A percentile compares a stretch with the other conserved stretches of the same genome.
phyloP scores from a whole-genome alignment of 2,888 invertebrate species.

The Lordiphosa fenestrarum region DNA sequence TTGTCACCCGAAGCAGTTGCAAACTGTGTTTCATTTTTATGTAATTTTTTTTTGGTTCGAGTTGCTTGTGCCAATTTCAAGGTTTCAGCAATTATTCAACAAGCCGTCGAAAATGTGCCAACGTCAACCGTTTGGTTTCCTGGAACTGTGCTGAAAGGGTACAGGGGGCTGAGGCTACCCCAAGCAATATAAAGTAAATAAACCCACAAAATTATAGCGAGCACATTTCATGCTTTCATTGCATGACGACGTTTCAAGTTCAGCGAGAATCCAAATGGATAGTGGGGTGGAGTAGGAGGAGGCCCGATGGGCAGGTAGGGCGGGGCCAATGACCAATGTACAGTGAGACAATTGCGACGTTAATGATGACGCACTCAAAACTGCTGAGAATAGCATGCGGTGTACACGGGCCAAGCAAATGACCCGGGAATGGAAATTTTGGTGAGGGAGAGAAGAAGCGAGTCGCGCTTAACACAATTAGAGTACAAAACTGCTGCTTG shows the following conservation, averaged over 20 bases:
- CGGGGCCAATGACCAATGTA: conserved; percentile 50
- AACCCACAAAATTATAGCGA: conserved; percentile 21
- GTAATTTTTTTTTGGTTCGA: conserved; percentile 36
- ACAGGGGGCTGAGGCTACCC: background rate
- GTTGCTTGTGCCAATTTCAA: conserved; percentile 44
- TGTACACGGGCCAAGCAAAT: conserved; percentile 8
- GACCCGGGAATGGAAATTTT: conserved; percentile 17
- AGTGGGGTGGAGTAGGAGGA: background rate
- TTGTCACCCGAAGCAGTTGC: conserved; percentile 7
- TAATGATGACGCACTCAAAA: conserved; percentile 26
- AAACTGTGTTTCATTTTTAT: conserved; percentile 17
- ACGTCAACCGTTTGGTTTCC: conserved; percentile 47
- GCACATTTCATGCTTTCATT: conserved; percentile 51
- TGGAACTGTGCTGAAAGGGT: conserved; percentile 7
- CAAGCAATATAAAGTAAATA: conserved; percentile 10
- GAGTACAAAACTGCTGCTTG: conserved; percentile 1
- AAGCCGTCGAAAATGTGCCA: conserved; percentile 43
- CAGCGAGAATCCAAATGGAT: conserved; percentile 38
- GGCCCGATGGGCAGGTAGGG: background rate
- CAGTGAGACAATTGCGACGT: conserved; percentile 56
- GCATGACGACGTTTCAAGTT: conserved; percentile 68
- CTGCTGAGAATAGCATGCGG: conserved; percentile 6
- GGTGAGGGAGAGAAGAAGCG: background rate
- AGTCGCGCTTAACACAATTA: conserved; percentile 8
- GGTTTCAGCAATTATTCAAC: conserved; percentile 65